Evolutionary conservation across 2,888 invertebrate species (phyloP), one percentile per base, ranked within the genome.

Genomic region (Fragum sueziense): DNA sequence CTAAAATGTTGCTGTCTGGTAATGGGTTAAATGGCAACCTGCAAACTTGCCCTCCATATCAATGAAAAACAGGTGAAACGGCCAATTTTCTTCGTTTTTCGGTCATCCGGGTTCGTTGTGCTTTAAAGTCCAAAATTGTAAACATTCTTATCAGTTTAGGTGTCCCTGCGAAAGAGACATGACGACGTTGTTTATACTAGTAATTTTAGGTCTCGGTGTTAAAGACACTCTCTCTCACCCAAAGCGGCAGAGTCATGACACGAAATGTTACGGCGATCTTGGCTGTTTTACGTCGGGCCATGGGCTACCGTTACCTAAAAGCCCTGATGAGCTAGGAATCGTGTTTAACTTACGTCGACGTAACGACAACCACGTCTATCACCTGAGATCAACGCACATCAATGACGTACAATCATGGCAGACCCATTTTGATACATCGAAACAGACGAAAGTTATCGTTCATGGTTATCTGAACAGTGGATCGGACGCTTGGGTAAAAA

Each of bases 391-490:
- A 2, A 9, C 51, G 4, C 73, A 70, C 29, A 22, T 47, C 11
- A 52, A 62, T 27, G 57, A 79, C 14, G 37, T 78, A 1, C 1
- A 29, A 14, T 47, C 52, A n/a, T 82, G 78, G 76, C 29, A 37
- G 25, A 17, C 33, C 4, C 76, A 76, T 61, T 79, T 82, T 57
- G 76, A 82, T 54, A 20, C 70, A 11, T 51, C 69, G 11, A 82
- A 82, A 33, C 41, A 69, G 9, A 82, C 82, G 1, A 82, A 79
- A 54, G 33, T 82, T 9, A 29, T 82, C 11, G 74, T 79, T n/a
- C 89, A 89, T 37, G 88, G 89, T 2, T 89, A 76, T 57, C 17
- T 84, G 20, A 78, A 86, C 70, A 80, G 33, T 22, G 86, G 78
- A 25, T 37, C 67, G 9, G 76, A 72, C 2, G 51, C 67, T 0